phyloP scores from a whole-genome alignment of 2,797 vertebrate species.

The Natrix natrix region DNA sequence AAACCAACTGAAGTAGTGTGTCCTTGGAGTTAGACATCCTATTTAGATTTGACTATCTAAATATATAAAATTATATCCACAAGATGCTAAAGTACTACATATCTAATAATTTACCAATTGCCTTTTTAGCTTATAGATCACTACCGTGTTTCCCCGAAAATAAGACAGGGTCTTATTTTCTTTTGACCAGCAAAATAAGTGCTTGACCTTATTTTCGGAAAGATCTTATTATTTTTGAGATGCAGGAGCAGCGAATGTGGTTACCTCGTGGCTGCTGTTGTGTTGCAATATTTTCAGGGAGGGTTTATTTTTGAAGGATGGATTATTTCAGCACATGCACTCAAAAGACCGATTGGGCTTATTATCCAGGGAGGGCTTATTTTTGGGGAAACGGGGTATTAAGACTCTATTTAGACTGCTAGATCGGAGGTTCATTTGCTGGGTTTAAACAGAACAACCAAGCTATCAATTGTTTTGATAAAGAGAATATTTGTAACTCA shows the following conservation, averaged over 20 bases:
- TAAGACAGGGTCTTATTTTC: too few species aligned
- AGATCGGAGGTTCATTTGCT: neutral
- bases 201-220: too few species aligned
- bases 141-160: neutral
- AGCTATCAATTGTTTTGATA: neutral
- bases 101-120: constrained; percentile 57
- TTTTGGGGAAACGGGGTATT: constrained; percentile 8
- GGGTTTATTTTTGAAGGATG: too few species aligned
- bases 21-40: neutral
- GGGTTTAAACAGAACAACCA: neutral
- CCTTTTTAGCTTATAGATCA: constrained; percentile 55
- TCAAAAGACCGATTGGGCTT: too few species aligned
- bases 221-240: too few species aligned
- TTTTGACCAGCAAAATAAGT: too few species aligned
- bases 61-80: neutral
- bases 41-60: neutral
- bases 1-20: neutral
- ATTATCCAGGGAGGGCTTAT: too few species aligned
- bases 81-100: constrained; percentile 49
- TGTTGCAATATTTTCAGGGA: too few species aligned
- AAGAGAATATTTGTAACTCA: neutral
- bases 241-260: too few species aligned
- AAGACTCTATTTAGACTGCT: constrained; percentile 33
- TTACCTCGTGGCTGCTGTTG: too few species aligned
- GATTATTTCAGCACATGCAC: too few species aligned